Conservation (phyloP, 1,140 invertebrate genomes). For the Brachionus rubens region DNA sequence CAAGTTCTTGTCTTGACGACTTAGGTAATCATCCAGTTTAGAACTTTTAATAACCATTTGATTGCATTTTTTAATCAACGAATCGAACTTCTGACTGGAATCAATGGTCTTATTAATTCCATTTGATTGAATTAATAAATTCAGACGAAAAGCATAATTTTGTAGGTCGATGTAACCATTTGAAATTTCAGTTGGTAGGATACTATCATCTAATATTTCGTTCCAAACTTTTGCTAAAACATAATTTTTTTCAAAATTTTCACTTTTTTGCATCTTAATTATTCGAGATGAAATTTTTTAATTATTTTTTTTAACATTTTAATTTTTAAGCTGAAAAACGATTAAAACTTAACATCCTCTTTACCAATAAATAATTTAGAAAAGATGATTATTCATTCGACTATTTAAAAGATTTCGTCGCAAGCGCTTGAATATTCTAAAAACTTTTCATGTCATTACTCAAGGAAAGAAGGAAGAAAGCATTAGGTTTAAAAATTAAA, state of each 20-base stretch:
- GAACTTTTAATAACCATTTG: background rate
- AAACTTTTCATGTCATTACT: no score
- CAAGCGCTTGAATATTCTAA: no score
- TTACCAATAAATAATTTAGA: no score
- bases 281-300: no score
- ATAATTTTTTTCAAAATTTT: background rate
- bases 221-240: constrained; percentile 30
- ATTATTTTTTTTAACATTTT: no score
- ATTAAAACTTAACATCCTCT: no score
- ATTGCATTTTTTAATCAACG: background rate
- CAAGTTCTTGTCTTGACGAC: background rate
- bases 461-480: no score
- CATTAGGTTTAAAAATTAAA: no score
- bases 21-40: background rate
- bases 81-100: background rate
- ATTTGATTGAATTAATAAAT: background rate
- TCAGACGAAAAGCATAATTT: background rate
- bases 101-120: background rate
- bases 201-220: background rate
- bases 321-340: no score
- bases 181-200: background rate
- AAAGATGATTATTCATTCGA: no score
- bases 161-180: background rate
- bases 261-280: background rate
- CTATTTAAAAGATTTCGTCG: no score